Evolutionary conservation across 2,113 vertebrate genomes (phyloP).

Genomic region (Tachysurus fulvidraco): DNA sequence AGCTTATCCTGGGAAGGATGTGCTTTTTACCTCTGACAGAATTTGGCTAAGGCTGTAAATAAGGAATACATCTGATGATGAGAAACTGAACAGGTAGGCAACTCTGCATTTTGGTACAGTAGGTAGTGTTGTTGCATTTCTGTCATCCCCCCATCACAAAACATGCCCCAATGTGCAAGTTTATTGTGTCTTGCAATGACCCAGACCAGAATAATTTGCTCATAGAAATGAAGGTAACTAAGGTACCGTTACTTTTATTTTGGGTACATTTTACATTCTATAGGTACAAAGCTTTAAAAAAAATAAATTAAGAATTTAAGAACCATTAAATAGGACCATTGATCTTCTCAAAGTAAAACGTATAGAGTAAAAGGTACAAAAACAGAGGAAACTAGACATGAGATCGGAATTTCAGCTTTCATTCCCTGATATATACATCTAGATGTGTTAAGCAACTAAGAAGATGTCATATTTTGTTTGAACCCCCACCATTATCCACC

Average conservation of each 20-base stretch:
- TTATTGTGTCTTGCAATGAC: background rate
- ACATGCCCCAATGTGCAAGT: background rate
- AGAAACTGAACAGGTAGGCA: background rate
- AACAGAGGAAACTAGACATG: background rate
- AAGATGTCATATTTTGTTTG: background rate
- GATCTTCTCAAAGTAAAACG: background rate
- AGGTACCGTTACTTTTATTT: background rate
- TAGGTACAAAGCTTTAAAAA: background rate
- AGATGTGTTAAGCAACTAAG: background rate
- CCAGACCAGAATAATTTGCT: background rate
- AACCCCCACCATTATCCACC: background rate
- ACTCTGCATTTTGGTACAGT: background rate
- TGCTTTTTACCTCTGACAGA: background rate
- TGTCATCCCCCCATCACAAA: background rate
- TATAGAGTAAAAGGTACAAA: background rate
- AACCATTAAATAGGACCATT: background rate
- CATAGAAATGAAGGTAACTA: background rate
- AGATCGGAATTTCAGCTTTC: background rate
- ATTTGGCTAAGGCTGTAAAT: background rate
- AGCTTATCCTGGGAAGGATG: background rate
- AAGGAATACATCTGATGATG: background rate
- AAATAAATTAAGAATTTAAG: background rate
- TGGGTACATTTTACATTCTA: background rate
- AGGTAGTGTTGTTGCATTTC: background rate
- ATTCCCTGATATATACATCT: background rate